Conservation (phyloP, 2,888 invertebrate species). For the Conops quadrifasciatus region DNA sequence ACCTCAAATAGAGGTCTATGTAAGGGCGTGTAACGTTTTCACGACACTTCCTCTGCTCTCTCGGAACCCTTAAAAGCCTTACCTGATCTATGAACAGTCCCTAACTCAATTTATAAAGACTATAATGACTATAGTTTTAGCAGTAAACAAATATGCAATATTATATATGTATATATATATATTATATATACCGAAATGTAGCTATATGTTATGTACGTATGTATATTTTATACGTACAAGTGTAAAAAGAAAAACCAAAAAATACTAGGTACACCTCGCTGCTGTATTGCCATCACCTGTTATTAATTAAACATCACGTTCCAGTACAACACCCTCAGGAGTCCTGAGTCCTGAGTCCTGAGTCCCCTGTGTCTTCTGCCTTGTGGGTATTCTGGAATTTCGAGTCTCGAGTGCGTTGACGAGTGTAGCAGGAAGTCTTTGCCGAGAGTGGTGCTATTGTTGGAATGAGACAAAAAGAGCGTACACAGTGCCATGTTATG, state of each 20-base stretch:
- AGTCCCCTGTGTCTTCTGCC: not conserved
- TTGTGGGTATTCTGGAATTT: conserved; percentile 2
- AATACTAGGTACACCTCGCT: not conserved
- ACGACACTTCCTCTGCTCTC: no score
- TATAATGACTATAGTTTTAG: no score
- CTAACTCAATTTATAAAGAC: no score
- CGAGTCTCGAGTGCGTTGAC: conserved; percentile 25
- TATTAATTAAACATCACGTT: conserved; percentile 36
- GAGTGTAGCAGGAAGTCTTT: conserved; percentile 23
- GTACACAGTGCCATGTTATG: not conserved
- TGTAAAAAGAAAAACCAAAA: not conserved
- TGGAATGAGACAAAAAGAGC: not conserved
- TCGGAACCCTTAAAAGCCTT: no score
- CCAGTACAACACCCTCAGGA: conserved; percentile 32
- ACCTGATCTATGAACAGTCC: no score
- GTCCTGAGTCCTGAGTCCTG: not conserved
- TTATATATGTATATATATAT: no score
- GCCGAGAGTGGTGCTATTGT: conserved; percentile 15
- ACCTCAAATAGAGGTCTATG: no score
- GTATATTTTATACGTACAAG: not conserved
- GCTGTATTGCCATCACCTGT: conserved; percentile 9
- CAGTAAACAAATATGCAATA: no score
- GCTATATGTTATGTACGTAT: no score
- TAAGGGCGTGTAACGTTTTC: no score
- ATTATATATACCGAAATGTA: no score